Base-by-base conservation (phyloP, 2,113 vertebrate genomes). In the Pseudorasbora parva region DNA sequence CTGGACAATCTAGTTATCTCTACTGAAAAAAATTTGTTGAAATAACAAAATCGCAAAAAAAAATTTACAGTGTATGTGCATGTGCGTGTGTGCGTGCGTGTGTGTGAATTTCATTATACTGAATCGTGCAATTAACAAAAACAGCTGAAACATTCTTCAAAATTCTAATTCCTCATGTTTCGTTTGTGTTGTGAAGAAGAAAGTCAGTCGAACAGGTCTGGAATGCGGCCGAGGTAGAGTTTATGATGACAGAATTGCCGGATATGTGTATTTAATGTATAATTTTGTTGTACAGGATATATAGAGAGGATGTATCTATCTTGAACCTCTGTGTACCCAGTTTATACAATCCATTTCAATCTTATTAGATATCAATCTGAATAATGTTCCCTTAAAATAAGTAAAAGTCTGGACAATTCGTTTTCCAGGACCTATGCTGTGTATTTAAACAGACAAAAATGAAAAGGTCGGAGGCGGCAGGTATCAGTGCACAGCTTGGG, bases 311-410 rank as follows among this genome's bases (percentile, higher is more conserved):
- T 33, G 17, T 2, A 51, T 60, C 6, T 59, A 54, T 59, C 2
- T 15, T 43, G 12, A 25, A 43, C n/a, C 10, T 15, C 33, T 9
- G 6, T 43, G n/a, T 43, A 60, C 60, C 75, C 12, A 60, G 11
- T 59, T 60, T 43, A 25, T 56, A 41, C 7, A 2, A 37, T 8
- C 19, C 27, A n/a, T 57, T 30, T 37, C 33, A 37, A 37, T 37
- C 30, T 33, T 41, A 41, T 60, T 25, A 59, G 21, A 60, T 45
- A 60, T 43, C 56, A 78, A 78, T 60, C 54, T n/a, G 30, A 43
- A 37, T 78, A 21, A 78, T 45, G 33, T 60, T 78, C 60, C 14
- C 75, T 43, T 60, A 43, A 78, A n/a, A 71, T 71, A 15, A 45
- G 21, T 71, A 8, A 15, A 71, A 78, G n/a, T 78, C 9, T 43